Percentiles rank a stretch among this genome's conserved stretches.
Conservation (phyloP, 1,140 invertebrate genomes). For the Parapsyche elsis region DNA sequence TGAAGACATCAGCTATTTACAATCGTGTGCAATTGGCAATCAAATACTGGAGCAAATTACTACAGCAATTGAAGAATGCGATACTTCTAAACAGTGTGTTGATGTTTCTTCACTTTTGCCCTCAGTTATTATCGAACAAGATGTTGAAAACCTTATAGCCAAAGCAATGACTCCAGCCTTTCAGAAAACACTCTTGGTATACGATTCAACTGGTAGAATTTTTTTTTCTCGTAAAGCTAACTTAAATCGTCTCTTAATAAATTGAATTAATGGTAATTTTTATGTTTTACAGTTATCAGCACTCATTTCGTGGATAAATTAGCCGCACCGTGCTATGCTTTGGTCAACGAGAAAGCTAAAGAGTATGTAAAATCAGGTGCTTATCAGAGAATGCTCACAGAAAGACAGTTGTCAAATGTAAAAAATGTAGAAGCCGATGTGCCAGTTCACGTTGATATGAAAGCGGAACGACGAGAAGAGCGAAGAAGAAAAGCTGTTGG, state of each 20-base stretch:
- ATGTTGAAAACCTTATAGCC: conserved; percentile 79
- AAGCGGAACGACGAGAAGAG: conserved; percentile 86
- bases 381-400: conserved; percentile 73
- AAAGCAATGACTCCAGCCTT: conserved; percentile 70
- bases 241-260: conserved; percentile 54
- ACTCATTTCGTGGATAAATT: conserved; percentile 78
- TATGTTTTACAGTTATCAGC: conserved; percentile 68
- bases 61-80: conserved; percentile 86
- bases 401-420: conserved; percentile 69
- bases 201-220: conserved; percentile 58
- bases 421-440: conserved; percentile 61
- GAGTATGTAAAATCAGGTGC: conserved; percentile 75
- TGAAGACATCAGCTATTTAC: conserved; percentile 79
- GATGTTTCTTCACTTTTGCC: conserved; percentile 85
- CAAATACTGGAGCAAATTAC: conserved; percentile 82
- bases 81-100: conserved; percentile 78
- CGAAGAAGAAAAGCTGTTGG: conserved; percentile 86
- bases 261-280: neutral
- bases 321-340: conserved; percentile 73
- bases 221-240: conserved; percentile 47
- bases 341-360: conserved; percentile 80
- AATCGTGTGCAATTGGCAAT: conserved; percentile 81
- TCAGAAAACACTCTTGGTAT: conserved; percentile 60
- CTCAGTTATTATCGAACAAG: conserved; percentile 80
- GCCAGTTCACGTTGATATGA: conserved; percentile 67